Evolutionary conservation across 2,888 invertebrate genomes (phyloP).

Genomic region (Beris chalybata): DNA sequence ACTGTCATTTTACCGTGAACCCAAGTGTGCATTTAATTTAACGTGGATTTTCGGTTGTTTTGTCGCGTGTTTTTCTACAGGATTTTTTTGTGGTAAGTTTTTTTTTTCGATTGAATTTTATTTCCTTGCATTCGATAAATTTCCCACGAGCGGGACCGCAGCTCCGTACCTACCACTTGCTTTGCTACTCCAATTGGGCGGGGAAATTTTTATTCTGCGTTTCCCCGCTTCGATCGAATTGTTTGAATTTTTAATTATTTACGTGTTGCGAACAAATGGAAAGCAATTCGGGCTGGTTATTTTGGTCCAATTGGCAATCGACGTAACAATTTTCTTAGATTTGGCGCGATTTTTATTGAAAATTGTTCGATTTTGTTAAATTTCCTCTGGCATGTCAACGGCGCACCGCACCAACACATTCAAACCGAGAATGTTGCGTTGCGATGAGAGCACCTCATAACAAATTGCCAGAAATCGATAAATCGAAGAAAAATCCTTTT

Average conservation of each 20-base stretch:
- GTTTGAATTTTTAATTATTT: too few species aligned
- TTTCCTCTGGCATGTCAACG: too few species aligned
- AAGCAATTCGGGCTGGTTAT: not conserved
- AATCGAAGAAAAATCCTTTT: slow-evolving; percentile 7
- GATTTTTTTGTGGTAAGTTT: slow-evolving; percentile 19
- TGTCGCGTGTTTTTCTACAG: slow-evolving; percentile 6
- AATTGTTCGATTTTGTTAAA: not conserved
- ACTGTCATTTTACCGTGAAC: slow-evolving; percentile 6
- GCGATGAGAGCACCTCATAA: not conserved
- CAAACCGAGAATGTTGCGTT: not conserved
- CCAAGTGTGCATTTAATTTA: slow-evolving; percentile 24
- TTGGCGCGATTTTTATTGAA: not conserved
- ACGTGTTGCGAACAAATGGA: slow-evolving; percentile 3
- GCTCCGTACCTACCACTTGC: not conserved
- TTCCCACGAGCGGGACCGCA: slow-evolving; percentile 10
- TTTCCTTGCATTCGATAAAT: slow-evolving; percentile 3
- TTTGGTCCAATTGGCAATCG: not conserved
- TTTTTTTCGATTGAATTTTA: not conserved
- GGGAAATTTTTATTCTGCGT: not conserved
- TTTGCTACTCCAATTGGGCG: not conserved
- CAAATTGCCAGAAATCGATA: slow-evolving; percentile 18
- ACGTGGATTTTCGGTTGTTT: slow-evolving; percentile 13
- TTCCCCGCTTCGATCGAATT: too few species aligned
- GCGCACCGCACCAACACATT: slow-evolving; percentile 5
- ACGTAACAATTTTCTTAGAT: not conserved